Conservation (phyloP, 2,113 vertebrate genomes). For the Caranx ignobilis region DNA sequence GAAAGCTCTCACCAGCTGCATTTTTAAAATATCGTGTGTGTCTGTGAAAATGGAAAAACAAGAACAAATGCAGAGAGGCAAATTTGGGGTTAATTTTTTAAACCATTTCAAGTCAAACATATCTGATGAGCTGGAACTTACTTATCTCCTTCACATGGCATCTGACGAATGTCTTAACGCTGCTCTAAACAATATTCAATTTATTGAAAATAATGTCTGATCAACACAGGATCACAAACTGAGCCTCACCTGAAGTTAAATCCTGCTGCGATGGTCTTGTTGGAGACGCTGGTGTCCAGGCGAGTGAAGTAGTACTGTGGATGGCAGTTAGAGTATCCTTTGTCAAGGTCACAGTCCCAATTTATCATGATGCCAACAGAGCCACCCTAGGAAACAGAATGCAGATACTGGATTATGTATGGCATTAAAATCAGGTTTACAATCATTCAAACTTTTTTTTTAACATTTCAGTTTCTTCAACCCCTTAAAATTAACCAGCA, state of each 20-base stretch:
- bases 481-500: too few relatives aligned
- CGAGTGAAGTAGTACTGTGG: constrained; percentile 91
- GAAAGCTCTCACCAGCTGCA: constrained; percentile 79
- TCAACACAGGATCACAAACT: neutral
- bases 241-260: constrained; percentile 92
- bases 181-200: too few relatives aligned
- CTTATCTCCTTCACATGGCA: too few relatives aligned
- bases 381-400: constrained; percentile 85
- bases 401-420: neutral
- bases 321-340: constrained; percentile 85
- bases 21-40: constrained; percentile 89
- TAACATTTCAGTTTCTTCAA: too few relatives aligned
- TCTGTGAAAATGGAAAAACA: constrained; percentile 70
- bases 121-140: too few relatives aligned
- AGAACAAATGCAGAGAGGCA: neutral
- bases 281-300: constrained; percentile 83
- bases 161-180: too few relatives aligned
- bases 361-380: constrained; percentile 91
- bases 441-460: neutral
- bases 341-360: constrained; percentile 95
- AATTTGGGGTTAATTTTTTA: too few relatives aligned
- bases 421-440: neutral
- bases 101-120: too few relatives aligned
- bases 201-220: neutral
- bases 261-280: constrained; percentile 83